Percentiles rank a stretch among this genome's conserved stretches.
Evolutionary conservation across 1,140 invertebrate genomes (phyloP).

Genomic region (Rhopalosiphum maidis): DNA sequence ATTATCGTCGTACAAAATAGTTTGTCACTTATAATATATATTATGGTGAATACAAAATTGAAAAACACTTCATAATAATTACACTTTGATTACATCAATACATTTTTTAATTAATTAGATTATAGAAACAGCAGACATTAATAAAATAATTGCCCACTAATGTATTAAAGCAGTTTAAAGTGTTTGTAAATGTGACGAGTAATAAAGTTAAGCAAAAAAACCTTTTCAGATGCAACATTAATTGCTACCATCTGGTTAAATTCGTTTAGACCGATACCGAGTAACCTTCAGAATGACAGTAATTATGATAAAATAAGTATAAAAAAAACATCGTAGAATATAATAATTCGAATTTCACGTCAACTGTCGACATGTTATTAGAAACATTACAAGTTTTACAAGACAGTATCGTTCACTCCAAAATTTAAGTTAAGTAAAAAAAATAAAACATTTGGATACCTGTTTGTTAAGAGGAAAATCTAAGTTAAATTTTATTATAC

Average conservation of each 20-base stretch:
- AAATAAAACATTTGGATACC: neutral
- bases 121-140: neutral
- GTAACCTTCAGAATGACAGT: slow-evolving; percentile 13
- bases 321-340: neutral
- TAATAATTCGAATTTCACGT: neutral
- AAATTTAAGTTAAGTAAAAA: neutral
- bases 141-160: neutral
- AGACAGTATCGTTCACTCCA: neutral
- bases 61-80: slow-evolving; percentile 1
- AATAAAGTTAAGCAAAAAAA: neutral
- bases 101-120: neutral
- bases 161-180: neutral
- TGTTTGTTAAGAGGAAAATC: neutral
- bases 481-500: neutral
- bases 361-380: neutral
- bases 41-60: neutral
- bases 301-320: slow-evolving; percentile 7
- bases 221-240: neutral
- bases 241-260: slow-evolving; percentile 26
- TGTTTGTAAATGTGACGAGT: neutral
- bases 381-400: neutral
- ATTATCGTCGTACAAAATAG: neutral
- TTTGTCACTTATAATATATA: neutral
- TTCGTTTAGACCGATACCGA: neutral
- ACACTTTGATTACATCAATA: neutral